Evolutionary conservation across 2,888 invertebrate species (phyloP).

Genomic region (Lepas anatifera): DNA sequence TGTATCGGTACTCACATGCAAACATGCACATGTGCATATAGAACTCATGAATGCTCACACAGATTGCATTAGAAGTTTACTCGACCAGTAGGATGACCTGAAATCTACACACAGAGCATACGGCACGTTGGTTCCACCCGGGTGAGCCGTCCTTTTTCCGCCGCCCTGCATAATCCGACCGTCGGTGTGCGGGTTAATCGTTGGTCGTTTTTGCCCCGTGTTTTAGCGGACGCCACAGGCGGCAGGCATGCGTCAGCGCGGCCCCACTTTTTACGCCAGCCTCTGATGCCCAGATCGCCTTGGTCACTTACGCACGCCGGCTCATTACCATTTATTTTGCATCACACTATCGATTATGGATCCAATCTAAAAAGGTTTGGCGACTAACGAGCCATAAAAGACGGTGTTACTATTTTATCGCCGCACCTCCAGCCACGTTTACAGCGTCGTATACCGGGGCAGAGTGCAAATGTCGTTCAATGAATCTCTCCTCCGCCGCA

Average conservation of each 20-base stretch:
- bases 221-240: neutral
- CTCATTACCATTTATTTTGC: conserved; percentile 10
- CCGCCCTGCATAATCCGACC: neutral
- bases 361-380: neutral
- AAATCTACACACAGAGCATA: no score
- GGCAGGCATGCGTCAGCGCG: neutral
- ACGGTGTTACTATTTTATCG: neutral
- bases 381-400: neutral
- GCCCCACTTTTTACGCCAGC: neutral
- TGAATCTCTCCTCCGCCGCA: neutral
- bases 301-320: neutral
- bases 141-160: no score
- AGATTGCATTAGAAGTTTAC: neutral
- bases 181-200: neutral
- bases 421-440: neutral
- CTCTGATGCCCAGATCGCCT: neutral
- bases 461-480: neutral
- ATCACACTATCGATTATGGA: conserved; percentile 6
- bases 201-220: neutral
- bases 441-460: neutral
- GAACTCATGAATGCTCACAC: neutral
- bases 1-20: no score
- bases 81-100: neutral
- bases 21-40: no score
- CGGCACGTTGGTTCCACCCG: no score